phyloP scores from a whole-genome alignment of 2,113 vertebrate species.

The Progne subis region DNA sequence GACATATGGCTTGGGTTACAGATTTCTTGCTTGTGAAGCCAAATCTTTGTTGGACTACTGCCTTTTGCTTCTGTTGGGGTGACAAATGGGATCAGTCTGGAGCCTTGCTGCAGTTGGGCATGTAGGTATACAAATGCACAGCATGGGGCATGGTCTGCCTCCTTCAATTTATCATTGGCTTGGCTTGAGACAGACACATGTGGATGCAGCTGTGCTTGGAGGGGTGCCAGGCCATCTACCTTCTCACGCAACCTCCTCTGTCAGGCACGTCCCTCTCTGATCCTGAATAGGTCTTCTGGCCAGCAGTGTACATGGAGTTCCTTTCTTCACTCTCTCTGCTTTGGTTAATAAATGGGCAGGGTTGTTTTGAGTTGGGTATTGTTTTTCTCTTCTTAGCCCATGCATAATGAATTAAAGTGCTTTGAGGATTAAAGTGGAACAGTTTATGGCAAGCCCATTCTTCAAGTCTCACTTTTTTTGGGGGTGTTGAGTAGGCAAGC shows the following conservation, averaged over 20 bases:
- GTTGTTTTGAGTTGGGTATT: rapidly evolving
- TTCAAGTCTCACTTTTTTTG: background rate
- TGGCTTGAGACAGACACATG: background rate
- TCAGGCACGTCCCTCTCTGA: background rate
- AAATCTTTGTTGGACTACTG: background rate
- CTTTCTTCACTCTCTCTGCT: background rate
- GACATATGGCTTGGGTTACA: background rate
- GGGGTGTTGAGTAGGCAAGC: background rate
- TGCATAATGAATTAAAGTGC: background rate
- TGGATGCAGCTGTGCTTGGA: background rate
- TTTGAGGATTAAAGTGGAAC: background rate
- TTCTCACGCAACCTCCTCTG: rapidly evolving
- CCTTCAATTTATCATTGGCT: rapidly evolving
- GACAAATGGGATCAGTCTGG: background rate
- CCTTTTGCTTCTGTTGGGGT: background rate
- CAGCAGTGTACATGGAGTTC: background rate
- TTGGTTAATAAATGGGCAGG: background rate
- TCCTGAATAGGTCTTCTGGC: background rate
- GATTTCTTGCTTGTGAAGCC: background rate
- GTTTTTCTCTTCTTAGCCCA: background rate
- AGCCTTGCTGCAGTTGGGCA: background rate
- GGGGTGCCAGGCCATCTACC: background rate
- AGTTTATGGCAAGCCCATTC: background rate
- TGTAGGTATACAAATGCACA: background rate
- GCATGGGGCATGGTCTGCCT: background rate